phyloP scores from a whole-genome alignment of 2,888 invertebrate species.

The Drosophila histrio region DNA sequence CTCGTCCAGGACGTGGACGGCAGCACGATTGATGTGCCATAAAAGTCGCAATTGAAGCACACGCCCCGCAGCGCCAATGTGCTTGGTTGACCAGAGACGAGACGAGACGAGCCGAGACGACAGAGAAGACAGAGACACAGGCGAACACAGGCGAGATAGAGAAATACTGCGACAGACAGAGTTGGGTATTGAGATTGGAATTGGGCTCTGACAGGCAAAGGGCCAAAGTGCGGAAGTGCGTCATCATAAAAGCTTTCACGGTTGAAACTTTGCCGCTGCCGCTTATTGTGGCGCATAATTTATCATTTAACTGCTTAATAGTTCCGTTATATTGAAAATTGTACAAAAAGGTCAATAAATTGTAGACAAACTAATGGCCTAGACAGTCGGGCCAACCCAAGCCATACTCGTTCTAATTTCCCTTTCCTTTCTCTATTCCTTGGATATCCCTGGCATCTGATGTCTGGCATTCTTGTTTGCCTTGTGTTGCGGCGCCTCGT shows the following conservation, averaged over 20 bases:
- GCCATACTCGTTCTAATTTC: not conserved
- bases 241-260: conserved; percentile 80
- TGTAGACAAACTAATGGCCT: conserved; percentile 57
- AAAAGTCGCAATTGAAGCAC: conserved; percentile 79
- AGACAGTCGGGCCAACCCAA: conserved; percentile 3
- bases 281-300: conserved; percentile 80
- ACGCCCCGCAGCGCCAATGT: conserved; percentile 73
- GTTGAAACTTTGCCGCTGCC: conserved; percentile 48
- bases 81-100: conserved; percentile 46
- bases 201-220: not conserved
- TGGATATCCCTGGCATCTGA: not conserved
- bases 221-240: conserved; percentile 73
- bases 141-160: not conserved
- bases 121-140: conserved; percentile 3
- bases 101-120: conserved; percentile 1
- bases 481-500: conserved; percentile 40
- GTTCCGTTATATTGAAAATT: conserved; percentile 77
- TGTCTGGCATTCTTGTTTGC: conserved; percentile 30
- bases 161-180: conserved; percentile 23
- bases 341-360: conserved; percentile 67
- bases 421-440: not conserved
- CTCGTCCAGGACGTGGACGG: conserved; percentile 10
- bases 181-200: conserved; percentile 6
- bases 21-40: conserved; percentile 78
- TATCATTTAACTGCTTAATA: conserved; percentile 81